Evolutionary conservation across 2,113 vertebrate genomes (phyloP).

Genomic region (Nannospalax galili): DNA sequence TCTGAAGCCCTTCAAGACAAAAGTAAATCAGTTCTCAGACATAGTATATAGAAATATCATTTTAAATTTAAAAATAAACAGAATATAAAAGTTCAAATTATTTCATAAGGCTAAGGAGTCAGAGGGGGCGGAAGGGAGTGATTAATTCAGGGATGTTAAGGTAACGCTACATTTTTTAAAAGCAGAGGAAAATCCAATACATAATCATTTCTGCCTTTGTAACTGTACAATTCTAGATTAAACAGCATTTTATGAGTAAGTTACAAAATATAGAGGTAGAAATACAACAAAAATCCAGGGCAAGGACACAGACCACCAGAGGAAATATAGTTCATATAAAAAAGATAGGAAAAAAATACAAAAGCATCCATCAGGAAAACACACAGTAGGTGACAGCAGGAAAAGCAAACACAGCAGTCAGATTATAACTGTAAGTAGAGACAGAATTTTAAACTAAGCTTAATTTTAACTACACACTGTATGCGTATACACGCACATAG

Average conservation of each 20-base stretch:
- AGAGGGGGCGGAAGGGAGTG: background rate
- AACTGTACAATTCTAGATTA: background rate
- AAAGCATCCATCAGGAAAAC: conserved; percentile 19
- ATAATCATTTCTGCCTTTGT: background rate
- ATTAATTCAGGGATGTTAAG: background rate
- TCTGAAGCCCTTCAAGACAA: background rate
- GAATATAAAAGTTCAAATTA: background rate
- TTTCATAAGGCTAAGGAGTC: background rate
- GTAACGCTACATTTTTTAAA: conserved; percentile 40
- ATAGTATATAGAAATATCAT: background rate
- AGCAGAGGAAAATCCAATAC: background rate
- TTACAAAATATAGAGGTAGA: background rate
- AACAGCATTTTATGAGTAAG: conserved; percentile 21
- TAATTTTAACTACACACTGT: background rate
- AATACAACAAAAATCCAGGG: background rate
- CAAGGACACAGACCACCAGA: background rate
- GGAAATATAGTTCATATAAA: background rate
- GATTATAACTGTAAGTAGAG: background rate
- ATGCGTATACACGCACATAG: background rate
- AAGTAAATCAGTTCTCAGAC: background rate
- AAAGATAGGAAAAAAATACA: background rate
- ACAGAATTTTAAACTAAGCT: background rate
- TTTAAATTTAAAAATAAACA: conserved; percentile 43
- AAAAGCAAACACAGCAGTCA: background rate
- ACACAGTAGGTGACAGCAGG: background rate